Base-by-base conservation (phyloP, 2,113 vertebrate genomes). In the Sula dactylatra region DNA sequence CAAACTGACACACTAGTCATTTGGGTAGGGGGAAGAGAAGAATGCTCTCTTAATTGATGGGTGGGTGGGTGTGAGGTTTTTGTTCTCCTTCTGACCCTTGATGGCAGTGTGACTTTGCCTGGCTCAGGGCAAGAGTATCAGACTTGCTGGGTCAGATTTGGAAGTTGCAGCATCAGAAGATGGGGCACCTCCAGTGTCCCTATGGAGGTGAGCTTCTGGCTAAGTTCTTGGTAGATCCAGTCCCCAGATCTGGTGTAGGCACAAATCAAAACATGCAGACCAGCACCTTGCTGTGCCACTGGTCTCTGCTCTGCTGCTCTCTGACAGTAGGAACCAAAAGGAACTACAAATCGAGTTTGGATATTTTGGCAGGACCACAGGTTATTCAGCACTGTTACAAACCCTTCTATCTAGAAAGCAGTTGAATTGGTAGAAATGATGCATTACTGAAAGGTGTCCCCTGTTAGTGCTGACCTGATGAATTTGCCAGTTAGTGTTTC, bases 41-140 rank as follows among this genome's bases (percentile, higher is more conserved):
- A 47, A 59, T 44, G 5, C 0, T 1, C 3, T 72, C 13, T 47
- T 69, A 26, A 7, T 0, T 67, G 34, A 12, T 10, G 7, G 16
- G 18, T 42, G 10, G 3, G 42, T 49, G 18, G 4, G 3, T 34
- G 9, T n/a, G 22, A 4, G 3, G 1, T 5, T 59, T 45, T 40
- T 82, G 19, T 42, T 70, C 18, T 40, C 34, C 20, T 56, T 32
- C 27, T 71, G 26, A n/a, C 64, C 11, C 18, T 50, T 38, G 6
- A 45, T 12, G 58, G 52, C 7, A n/a, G 8, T 4, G n/a, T 55
- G 61, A 45, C 32, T 82, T 74, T 20, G 4, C 21, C 47, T 87
- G 11, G 24, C 24, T 66, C 7, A 13, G 2, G 2, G 9, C 32
- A 59, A 10, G 27, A 47, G 25, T 31, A 44, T 42, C 14, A 9